Evolutionary conservation across 2,797 vertebrate species (phyloP).

Genomic region (Phoeniculus purpureus): DNA sequence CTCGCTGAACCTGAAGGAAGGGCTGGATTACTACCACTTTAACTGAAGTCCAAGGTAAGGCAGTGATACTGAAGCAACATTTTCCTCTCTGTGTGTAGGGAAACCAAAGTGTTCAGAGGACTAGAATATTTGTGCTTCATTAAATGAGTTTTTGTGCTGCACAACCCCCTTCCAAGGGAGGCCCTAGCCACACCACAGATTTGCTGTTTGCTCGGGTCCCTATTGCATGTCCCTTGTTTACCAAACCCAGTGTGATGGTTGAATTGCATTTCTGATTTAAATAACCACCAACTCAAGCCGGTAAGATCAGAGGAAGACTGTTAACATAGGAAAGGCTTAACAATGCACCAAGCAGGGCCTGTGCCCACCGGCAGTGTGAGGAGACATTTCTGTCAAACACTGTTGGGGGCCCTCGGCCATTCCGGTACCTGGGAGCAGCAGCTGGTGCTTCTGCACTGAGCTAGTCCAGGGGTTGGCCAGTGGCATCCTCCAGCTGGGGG

Average conservation of each 20-base stretch:
- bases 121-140: background rate
- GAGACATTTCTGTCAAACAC: background rate
- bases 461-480: background rate
- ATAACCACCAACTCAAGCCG: background rate
- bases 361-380: background rate
- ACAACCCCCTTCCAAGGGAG: background rate
- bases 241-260: background rate
- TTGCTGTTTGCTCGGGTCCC: background rate
- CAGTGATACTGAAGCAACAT: background rate
- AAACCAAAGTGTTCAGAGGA: background rate
- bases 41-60: conserved; percentile 58
- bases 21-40: conserved; percentile 80
- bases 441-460: background rate
- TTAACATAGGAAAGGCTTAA: background rate
- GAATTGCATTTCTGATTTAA: background rate
- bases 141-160: background rate
- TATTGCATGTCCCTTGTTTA: background rate
- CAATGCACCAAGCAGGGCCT: background rate
- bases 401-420: background rate
- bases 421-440: background rate
- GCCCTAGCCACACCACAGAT: fast-evolving
- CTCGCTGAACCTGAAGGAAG: conserved; percentile 83
- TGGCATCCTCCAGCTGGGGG: background rate
- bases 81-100: background rate
- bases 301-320: background rate